Percentiles rank a stretch among this genome's conserved stretches.
Conservation (phyloP, 2,888 invertebrate genomes). For the Megamerina dolium region DNA sequence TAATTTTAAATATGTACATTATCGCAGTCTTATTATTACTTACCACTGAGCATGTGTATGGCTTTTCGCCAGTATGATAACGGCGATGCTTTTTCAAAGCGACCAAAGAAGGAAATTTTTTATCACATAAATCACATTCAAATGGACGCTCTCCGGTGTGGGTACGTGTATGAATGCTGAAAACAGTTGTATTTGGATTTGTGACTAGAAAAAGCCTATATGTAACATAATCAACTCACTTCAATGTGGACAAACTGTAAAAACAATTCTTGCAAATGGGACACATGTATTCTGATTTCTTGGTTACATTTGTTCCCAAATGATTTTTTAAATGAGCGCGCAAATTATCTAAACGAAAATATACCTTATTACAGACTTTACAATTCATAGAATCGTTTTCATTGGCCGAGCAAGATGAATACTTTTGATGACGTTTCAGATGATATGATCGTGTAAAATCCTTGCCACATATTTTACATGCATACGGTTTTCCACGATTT, state of each 20-base stretch:
- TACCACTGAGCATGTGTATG: slow-evolving; percentile 61
- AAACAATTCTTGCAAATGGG: slow-evolving; percentile 63
- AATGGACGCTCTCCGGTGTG: slow-evolving; percentile 64
- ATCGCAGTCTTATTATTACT: slow-evolving; percentile 15
- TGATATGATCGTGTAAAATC: slow-evolving; percentile 73
- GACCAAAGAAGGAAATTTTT: slow-evolving; percentile 64
- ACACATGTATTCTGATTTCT: slow-evolving; percentile 56
- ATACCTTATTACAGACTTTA: slow-evolving; percentile 47
- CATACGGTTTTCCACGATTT: slow-evolving; percentile 56
- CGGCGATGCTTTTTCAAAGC: slow-evolving; percentile 70
- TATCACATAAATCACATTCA: slow-evolving; percentile 66
- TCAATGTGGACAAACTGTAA: slow-evolving; percentile 56
- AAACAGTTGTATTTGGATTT: slow-evolving; percentile 9
- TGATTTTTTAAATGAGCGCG: slow-evolving; percentile 65
- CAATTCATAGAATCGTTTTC: slow-evolving; percentile 42
- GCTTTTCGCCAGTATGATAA: slow-evolving; percentile 60
- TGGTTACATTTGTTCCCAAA: slow-evolving; percentile 55
- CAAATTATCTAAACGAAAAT: slow-evolving; percentile 61
- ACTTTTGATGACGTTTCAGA: slow-evolving; percentile 53
- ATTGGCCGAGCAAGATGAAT: slow-evolving; percentile 40
- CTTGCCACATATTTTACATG: slow-evolving; percentile 63
- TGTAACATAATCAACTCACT: slow-evolving; percentile 32
- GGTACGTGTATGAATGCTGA: slow-evolving; percentile 59
- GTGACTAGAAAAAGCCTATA: neutral
- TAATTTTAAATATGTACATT: slow-evolving; percentile 2